These are phyloP conservation scores for Orthosia gothica DNA, from an alignment of 2,888 invertebrate genomes.

Conservation along the genomic window DNA sequence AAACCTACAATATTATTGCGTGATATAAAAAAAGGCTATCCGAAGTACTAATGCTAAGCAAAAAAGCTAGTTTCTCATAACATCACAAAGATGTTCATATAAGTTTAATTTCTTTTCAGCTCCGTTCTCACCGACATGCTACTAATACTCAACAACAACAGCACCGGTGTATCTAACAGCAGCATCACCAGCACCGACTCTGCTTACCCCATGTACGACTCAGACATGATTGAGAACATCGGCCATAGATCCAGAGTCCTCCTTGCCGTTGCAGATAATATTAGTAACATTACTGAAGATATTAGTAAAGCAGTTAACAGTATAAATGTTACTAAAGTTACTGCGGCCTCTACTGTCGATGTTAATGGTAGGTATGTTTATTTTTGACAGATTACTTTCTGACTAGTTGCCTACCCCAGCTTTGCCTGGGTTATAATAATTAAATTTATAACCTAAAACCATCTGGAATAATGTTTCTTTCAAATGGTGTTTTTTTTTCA, in stretches of 20 bases:
- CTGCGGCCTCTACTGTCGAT: neutral
- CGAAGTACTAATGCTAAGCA: no score
- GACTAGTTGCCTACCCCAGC: neutral
- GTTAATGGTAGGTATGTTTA: conserved; percentile 62
- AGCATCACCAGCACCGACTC: conserved; percentile 30
- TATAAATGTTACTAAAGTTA: conserved; percentile 14
- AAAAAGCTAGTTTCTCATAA: no score
- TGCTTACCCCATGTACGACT: conserved; percentile 72
- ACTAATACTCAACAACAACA: conserved; percentile 17
- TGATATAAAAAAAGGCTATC: no score
- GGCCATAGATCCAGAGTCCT: conserved; percentile 81
- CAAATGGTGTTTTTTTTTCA: no score
- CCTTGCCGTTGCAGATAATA: conserved; percentile 70
- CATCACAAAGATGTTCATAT: no score
- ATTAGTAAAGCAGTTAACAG: neutral
- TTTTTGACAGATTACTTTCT: neutral
- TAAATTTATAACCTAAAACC: no score
- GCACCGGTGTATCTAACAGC: neutral
- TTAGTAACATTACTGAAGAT: conserved; percentile 46
- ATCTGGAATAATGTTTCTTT: no score
- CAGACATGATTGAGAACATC: conserved; percentile 79
- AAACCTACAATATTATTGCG: no score
- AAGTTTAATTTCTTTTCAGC: conserved; percentile 48
- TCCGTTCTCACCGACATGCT: conserved; percentile 16
- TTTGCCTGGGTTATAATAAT: neutral